Percentiles rank a stretch among this genome's conserved stretches.
phyloP scores from a whole-genome alignment of 2,888 invertebrate genomes.

The Pemphredon lugubris region DNA sequence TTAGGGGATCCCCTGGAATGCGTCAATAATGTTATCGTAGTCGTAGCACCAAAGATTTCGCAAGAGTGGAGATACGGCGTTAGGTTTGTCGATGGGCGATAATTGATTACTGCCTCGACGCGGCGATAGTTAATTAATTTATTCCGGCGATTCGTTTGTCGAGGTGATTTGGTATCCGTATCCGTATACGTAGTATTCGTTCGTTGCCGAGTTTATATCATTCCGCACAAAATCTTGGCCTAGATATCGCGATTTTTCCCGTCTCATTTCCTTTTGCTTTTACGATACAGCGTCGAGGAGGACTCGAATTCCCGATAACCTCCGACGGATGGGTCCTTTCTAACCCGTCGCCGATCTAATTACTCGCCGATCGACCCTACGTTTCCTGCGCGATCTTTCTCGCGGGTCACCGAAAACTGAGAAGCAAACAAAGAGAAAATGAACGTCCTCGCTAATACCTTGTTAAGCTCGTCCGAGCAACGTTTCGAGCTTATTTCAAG shows the following conservation, averaged over 20 bases:
- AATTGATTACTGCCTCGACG: not conserved
- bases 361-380: not conserved
- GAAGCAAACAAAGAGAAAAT: not conserved
- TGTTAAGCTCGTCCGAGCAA: slow-evolving; percentile 3
- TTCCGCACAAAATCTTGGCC: too few species aligned
- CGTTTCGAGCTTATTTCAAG: not conserved
- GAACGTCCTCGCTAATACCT: slow-evolving; percentile 6
- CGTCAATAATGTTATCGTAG: slow-evolving; percentile 48
- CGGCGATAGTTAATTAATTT: not conserved
- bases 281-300: too few species aligned
- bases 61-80: slow-evolving; percentile 10
- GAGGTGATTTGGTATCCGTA: too few species aligned
- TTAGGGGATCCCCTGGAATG: slow-evolving; percentile 29
- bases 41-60: slow-evolving; percentile 45
- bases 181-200: too few species aligned
- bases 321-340: not conserved
- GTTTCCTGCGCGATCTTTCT: slow-evolving; percentile 18
- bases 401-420: not conserved
- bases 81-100: slow-evolving; percentile 13
- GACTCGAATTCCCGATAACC: too few species aligned
- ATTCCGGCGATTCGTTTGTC: not conserved
- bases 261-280: too few species aligned
- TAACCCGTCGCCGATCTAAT: slow-evolving; percentile 23
- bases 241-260: too few species aligned
- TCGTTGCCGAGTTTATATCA: too few species aligned